These are phyloP conservation scores for Polypedilum vanderplanki DNA, from an alignment of 1,140 invertebrate genomes.

Conservation along the genomic window DNA sequence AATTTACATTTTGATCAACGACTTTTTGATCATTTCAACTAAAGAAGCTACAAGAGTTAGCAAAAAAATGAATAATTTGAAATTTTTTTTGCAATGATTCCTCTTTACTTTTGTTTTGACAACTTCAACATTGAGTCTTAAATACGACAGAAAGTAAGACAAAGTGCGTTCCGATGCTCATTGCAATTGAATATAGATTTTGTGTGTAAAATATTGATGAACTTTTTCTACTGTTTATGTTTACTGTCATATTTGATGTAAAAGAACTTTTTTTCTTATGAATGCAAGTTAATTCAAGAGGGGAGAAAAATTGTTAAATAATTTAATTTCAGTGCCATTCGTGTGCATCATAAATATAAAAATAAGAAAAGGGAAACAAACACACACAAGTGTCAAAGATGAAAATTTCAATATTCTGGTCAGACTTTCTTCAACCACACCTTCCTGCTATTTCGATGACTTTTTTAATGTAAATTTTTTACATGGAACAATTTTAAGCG, in stretches of 20 bases:
- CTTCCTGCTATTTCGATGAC: background rate
- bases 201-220: no score
- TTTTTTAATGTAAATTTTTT: background rate
- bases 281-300: background rate
- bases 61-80: no score
- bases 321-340: slow-evolving; percentile 13
- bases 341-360: background rate
- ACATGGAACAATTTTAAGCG: background rate
- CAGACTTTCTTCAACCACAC: background rate
- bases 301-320: slow-evolving; percentile 18
- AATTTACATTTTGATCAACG: no score
- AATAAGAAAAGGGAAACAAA: background rate
- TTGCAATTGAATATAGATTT: no score
- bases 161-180: background rate
- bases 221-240: no score
- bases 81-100: no score
- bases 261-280: no score
- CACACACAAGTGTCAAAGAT: background rate
- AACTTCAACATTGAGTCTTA: no score
- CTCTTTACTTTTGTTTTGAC: no score
- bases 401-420: slow-evolving; percentile 6
- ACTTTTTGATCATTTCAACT: no score
- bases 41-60: no score
- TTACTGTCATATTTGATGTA: no score
- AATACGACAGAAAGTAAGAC: background rate